These are phyloP conservation scores for Dinothrombium tinctorium DNA, from an alignment of 1,140 invertebrate species.

Conservation along the genomic window DNA sequence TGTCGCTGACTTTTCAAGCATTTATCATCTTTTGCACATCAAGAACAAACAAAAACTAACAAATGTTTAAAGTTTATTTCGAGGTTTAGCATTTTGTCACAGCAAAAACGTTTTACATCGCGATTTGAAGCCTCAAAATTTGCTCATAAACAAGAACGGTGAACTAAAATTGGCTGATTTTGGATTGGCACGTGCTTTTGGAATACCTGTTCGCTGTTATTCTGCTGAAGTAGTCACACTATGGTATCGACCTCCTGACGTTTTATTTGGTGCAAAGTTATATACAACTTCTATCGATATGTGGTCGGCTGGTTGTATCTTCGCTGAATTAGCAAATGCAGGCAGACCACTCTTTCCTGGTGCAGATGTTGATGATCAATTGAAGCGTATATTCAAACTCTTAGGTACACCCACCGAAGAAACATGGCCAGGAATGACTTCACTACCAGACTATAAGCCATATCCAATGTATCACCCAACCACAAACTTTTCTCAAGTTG, in stretches of 20 bases:
- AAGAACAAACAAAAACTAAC: no score
- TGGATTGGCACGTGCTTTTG: conserved; percentile 91
- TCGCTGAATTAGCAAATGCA: conserved; percentile 62
- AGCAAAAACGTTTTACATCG: conserved; percentile 78
- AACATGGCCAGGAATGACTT: conserved; percentile 75
- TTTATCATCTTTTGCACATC: no score
- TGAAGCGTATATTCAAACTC: conserved; percentile 94
- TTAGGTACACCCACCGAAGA: conserved; percentile 87
- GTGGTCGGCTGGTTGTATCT: conserved; percentile 99
- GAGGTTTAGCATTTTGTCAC: conserved; percentile 95
- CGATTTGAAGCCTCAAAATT: conserved; percentile 94
- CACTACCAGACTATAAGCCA: conserved; percentile 88
- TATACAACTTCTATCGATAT: conserved; percentile 99
- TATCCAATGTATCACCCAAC: conserved; percentile 73
- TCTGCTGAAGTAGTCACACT: conserved; percentile 91
- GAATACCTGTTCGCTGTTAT: conserved; percentile 96
- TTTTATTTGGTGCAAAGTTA: conserved; percentile 93
- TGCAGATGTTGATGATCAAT: conserved; percentile 92
- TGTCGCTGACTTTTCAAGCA: no score
- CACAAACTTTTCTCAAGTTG: conserved; percentile 45
- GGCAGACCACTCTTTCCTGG: conserved; percentile 69
- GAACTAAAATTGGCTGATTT: conserved; percentile 97
- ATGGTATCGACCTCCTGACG: conserved; percentile 82
- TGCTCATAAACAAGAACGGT: conserved; percentile 78
- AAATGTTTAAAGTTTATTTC: no score